These are phyloP conservation scores for Sarcoramphus papa DNA, from an alignment of 2,797 vertebrate genomes.

Conservation along the genomic window DNA sequence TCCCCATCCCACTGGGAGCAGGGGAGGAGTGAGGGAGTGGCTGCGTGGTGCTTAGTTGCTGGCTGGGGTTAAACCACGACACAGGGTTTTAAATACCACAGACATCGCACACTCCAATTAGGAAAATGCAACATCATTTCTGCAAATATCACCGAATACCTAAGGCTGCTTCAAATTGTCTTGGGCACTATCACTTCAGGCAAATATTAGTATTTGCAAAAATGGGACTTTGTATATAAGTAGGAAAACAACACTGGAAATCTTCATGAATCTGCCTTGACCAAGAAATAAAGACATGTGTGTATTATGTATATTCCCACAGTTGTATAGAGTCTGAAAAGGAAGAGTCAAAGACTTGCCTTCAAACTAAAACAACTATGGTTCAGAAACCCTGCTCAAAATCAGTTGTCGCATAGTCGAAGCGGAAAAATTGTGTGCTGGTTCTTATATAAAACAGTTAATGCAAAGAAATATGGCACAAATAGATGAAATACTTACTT, in stretches of 20 bases:
- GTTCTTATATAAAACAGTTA: not conserved
- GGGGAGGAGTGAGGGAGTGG: no score
- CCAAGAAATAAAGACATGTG: not conserved
- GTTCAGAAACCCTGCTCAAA: not conserved
- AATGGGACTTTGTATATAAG: not conserved
- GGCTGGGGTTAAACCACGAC: no score
- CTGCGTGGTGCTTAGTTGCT: no score
- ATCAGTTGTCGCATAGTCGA: not conserved
- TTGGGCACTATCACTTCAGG: not conserved
- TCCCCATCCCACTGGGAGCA: no score
- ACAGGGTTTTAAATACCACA: not conserved
- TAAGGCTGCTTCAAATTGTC: not conserved
- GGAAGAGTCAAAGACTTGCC: not conserved
- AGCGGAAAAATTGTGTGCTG: not conserved
- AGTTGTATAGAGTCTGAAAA: not conserved
- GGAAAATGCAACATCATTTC: not conserved
- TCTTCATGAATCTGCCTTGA: not conserved
- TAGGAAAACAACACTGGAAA: not conserved
- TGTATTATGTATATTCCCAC: not conserved
- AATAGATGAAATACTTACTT: not conserved
- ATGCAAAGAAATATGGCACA: not conserved
- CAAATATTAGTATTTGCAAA: not conserved
- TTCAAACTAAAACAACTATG: not conserved
- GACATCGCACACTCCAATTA: not conserved
- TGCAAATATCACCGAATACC: not conserved